Base-by-base conservation (phyloP, 2,888 invertebrate genomes). In the Himalopsyche japonica region DNA sequence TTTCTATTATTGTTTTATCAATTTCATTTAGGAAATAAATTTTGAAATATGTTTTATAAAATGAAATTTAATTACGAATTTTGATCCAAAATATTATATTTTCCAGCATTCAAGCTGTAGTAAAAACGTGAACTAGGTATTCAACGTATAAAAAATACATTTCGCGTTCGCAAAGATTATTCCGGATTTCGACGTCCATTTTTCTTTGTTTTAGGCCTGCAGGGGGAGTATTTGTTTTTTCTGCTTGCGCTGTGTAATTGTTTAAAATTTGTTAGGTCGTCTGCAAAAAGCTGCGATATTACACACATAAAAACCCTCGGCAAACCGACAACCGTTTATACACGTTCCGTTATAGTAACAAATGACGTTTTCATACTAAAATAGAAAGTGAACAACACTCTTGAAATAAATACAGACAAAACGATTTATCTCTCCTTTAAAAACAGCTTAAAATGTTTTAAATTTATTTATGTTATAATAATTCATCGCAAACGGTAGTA, bases 231-330 rank as follows among this genome's bases (percentile, higher is more conserved):
- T 57, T 57, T 79, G 79, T 43, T 79, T 37, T 79, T 79, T 79
- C 43, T 43, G 79, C 79, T 79, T 43, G 37, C 47, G 79, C 43
- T 79, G 79, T 43, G 79, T 79, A 79, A 79, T 79, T 79, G 79
- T 79, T 79, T 79, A 47, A 79, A 79, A 79, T 79, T 79, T 43
- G 79, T 79, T 79, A 27, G 24, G 43, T 43, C 47, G 79, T 43
- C 57, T 20, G 7, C 57, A 47, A 32, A 43, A 37, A 15, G 34
- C 27, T n/a, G n/a, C 79, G 47, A 34, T 43, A 79, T 79, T 79
- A 79, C 79, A 47, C 20, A 79, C 79, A 47, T 79, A 79, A 79
- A 79, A 79, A 57, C 20, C 57, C 57, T 24, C 3, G 24, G 24
- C 20, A 57, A 57, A 57, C 57, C 57, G 57, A 57, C 57, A 20